These are phyloP conservation scores for Oeneis ivallda DNA, from an alignment of 2,888 invertebrate species.

Conservation along the genomic window DNA sequence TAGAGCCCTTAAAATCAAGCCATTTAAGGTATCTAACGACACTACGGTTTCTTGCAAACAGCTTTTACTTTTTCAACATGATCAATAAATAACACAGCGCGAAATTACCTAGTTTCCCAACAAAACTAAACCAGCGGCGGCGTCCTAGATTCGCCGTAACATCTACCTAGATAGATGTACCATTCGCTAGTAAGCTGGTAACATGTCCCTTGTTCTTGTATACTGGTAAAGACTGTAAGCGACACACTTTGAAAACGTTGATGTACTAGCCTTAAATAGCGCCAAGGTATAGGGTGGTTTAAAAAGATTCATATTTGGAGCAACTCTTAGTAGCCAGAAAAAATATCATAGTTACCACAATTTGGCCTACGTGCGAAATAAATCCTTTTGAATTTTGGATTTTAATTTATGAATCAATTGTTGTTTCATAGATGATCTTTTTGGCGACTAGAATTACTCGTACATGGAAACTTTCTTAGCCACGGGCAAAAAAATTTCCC, in stretches of 20 bases:
- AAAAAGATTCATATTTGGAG: background rate
- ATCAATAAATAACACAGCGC: background rate
- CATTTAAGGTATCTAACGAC: background rate
- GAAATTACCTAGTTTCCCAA: slow-evolving; percentile 14
- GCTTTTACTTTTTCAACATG: slow-evolving; percentile 4
- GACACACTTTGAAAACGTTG: slow-evolving; percentile 2
- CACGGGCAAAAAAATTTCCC: too few species aligned
- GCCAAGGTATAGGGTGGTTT: background rate
- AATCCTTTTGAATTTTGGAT: too few species aligned
- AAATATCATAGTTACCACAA: too few species aligned
- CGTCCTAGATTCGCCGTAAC: slow-evolving; percentile 16
- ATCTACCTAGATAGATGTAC: background rate
- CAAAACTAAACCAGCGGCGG: slow-evolving; percentile 10
- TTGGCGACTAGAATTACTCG: too few species aligned
- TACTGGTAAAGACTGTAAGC: background rate
- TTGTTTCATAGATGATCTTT: too few species aligned
- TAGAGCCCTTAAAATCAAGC: background rate
- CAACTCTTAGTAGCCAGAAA: too few species aligned
- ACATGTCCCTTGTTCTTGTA: slow-evolving; percentile 7
- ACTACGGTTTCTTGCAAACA: background rate
- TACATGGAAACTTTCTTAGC: too few species aligned
- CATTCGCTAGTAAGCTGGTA: background rate
- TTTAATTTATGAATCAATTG: too few species aligned
- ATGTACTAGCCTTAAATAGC: background rate
- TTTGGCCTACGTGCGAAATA: too few species aligned